Base-by-base conservation (phyloP, 2,113 vertebrate species). In the Atlantisia rogersi region DNA sequence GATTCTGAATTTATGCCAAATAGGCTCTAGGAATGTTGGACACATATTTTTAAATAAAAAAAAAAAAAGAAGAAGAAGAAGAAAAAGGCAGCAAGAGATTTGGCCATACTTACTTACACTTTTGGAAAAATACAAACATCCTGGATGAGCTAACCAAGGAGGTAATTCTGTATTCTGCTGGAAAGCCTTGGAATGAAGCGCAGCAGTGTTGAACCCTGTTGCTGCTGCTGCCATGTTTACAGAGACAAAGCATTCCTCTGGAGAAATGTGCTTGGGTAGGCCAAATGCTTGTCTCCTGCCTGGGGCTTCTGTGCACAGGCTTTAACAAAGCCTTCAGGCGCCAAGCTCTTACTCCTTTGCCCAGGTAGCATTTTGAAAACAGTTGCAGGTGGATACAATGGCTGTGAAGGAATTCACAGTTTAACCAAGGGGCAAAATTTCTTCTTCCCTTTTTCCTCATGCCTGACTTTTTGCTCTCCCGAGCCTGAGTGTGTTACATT, bases 51-150 rank as follows among this genome's bases (percentile, higher is more conserved):
- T 25, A 64, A 58, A 9, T 32, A 50, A 52, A 40, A 29, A 29
- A 16, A 28, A 26, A 46, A 14, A 53, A 8, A 5, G 1, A 1
- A 2, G 63, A 13, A 32, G 39, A 12, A 39, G 11, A 39, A 39
- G 39, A 39, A 39, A 39, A 39, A 39, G 39, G 39, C 11, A 12
- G 39, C 39, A 39, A 39, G 39, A 32, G 3, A 68, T 80, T 82
- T 90, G 37, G 65, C 63, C 40, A 21, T 80, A 35, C 4, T 2
- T 67, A 58, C 58, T 2, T 67, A 58, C 58, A 13, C 40, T 91
- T 92, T 79, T 93, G 39, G 60, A 87, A 92, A 94, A 95, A 91
- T 74, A 59, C 70, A 91, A 90, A 90, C 89, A 91, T 94, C 55
- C 68, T 94, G 35, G 26, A 74, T 80, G 59, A 91, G 76, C 90